A percentile compares a stretch with the other conserved stretches of the same genome.
phyloP scores from a whole-genome alignment of 1,140 invertebrate genomes.

The Whitmania pigra region DNA sequence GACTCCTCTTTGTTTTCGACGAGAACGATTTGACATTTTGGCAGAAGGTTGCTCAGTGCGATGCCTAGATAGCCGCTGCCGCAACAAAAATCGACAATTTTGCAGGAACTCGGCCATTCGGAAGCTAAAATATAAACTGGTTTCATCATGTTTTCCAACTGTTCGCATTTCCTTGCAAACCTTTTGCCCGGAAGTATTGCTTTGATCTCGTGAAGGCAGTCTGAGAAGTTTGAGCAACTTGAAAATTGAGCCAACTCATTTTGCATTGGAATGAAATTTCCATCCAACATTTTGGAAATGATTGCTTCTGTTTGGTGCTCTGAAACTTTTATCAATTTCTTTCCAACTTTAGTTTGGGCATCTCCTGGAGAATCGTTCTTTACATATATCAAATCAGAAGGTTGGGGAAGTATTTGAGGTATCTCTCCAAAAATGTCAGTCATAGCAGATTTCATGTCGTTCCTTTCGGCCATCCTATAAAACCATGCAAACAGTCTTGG shows the following conservation, averaged over 20 bases:
- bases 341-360: not conserved
- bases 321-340: slow-evolving; percentile 8
- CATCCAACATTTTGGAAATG: not conserved
- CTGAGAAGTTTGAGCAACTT: slow-evolving; percentile 54
- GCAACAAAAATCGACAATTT: slow-evolving; percentile 85
- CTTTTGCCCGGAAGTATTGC: slow-evolving; percentile 59
- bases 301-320: not conserved
- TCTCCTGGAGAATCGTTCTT: not conserved
- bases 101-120: slow-evolving; percentile 37
- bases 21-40: slow-evolving; percentile 55
- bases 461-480: slow-evolving; percentile 14
- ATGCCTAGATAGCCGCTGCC: slow-evolving; percentile 84
- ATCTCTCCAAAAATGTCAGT: not conserved
- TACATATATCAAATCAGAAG: slow-evolving; percentile 23
- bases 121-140: slow-evolving; percentile 56
- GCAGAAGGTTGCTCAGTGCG: slow-evolving; percentile 63
- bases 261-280: not conserved
- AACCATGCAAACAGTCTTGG: slow-evolving; percentile 26
- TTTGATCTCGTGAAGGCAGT: slow-evolving; percentile 58
- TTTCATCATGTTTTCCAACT: slow-evolving; percentile 73
- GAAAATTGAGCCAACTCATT: slow-evolving; percentile 26
- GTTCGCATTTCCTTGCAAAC: slow-evolving; percentile 65
- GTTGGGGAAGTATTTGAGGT: not conserved
- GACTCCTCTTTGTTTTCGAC: slow-evolving; percentile 87
- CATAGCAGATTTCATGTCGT: not conserved